Evolutionary conservation across 2,113 vertebrate genomes (phyloP), one percentile per base, ranked within the genome.

Genomic region (Lophius piscatorius): DNA sequence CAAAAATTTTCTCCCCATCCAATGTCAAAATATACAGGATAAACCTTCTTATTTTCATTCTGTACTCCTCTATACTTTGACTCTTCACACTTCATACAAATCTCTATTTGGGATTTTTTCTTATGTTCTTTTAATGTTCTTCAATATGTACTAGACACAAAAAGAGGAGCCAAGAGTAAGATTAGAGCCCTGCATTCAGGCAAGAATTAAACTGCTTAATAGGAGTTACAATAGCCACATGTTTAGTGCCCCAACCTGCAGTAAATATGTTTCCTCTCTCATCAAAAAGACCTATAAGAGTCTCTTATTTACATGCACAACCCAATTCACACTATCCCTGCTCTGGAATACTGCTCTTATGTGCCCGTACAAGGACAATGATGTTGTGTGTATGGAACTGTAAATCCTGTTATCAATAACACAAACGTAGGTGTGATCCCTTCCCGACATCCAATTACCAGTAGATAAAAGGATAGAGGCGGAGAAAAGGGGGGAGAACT

Each of bases 381-480:
- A 58, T 48, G 60, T 45, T 64, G 50, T 31, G 35, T 28, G 24
- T 41, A 10, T 5, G 52, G 59, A 67, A 67, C 70, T 67, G 63
- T 29, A 54, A 62, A 63, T 59, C 57, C 38, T 40, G 54, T 62
- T 21, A 81, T 80, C 83, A 86, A 85, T 87, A 76, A 85, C 61
- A 14, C 47, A 21, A 56, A 79, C 46, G 66, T 50, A 60, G 70
- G 75, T 74, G 60, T 76, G 78, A 80, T 80, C 81, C 47, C 69
- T 80, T 81, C 74, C 67, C 72, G 70, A 67, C 51, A 77, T 78
- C 65, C 79, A 88, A 89, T 88, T 88, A 89, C 80, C 58, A 17
- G 51, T 48, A 73, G 73, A 78, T 77, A 60, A 80, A 87, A 75
- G 59, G 39, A 52, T 22, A 5, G 56, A 57, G 55, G 36, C 71